These are phyloP conservation scores for Saccostrea cuccullata DNA, from an alignment of 1,140 invertebrate genomes.

Conservation along the genomic window DNA sequence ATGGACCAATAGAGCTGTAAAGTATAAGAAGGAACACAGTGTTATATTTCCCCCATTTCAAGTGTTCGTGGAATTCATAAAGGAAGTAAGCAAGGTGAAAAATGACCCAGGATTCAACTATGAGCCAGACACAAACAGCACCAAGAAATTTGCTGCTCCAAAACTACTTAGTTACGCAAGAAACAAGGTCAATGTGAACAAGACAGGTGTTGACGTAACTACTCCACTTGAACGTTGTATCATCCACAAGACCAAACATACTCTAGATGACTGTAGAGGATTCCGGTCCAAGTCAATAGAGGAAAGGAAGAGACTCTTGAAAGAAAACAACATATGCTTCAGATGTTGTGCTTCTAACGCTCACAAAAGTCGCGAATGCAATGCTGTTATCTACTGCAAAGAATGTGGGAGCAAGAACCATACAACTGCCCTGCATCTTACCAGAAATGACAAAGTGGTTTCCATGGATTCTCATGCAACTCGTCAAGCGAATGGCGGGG, in stretches of 20 bases:
- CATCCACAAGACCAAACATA: constrained; percentile 42
- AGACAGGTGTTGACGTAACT: constrained; percentile 23
- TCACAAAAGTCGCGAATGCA: constrained; percentile 31
- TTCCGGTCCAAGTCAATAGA: constrained; percentile 40
- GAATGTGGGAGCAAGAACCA: constrained; percentile 22
- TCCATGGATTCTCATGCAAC: neutral
- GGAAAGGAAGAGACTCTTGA: constrained; percentile 39
- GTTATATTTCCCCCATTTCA: constrained; percentile 53
- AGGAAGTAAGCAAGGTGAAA: constrained; percentile 34
- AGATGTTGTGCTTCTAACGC: constrained; percentile 41
- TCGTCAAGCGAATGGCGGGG: neutral
- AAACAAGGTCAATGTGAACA: constrained; percentile 26
- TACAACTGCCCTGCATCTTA: constrained; percentile 33
- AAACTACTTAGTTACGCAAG: constrained; percentile 1
- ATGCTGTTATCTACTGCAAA: neutral
- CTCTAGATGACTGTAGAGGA: constrained; percentile 41
- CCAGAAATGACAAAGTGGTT: neutral
- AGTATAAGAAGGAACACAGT: constrained; percentile 47
- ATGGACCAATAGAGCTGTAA: constrained; percentile 48
- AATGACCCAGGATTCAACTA: constrained; percentile 39
- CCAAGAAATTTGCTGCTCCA: constrained; percentile 25
- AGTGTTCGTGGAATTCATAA: constrained; percentile 41
- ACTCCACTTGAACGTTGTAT: constrained; percentile 41
- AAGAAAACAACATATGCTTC: constrained; percentile 44
- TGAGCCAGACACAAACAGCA: neutral